Evolutionary conservation across 2,888 invertebrate species (phyloP).

Genomic region (Sepiola atlantica): DNA sequence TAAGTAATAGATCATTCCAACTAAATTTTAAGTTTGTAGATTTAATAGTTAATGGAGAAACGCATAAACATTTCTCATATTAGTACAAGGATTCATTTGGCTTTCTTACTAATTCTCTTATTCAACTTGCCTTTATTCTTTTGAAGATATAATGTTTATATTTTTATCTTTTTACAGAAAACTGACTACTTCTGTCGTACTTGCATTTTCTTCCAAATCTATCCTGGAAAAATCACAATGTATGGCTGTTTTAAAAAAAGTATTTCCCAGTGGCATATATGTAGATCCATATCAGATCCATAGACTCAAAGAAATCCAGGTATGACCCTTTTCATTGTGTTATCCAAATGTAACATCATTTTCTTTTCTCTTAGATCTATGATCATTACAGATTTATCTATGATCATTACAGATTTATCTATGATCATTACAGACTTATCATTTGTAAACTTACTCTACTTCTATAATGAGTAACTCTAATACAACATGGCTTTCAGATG

Average conservation of each 20-base stretch:
- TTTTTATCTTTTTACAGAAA: neutral
- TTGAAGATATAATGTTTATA: neutral
- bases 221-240: constrained; percentile 6
- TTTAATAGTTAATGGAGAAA: too few species aligned
- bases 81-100: too few species aligned
- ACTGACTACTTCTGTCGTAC: neutral
- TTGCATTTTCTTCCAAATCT: neutral
- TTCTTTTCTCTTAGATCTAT: neutral
- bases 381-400: too few species aligned
- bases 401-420: too few species aligned
- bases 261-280: neutral
- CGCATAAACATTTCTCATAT: too few species aligned
- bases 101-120: too few species aligned
- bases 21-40: too few species aligned
- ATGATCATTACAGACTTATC: neutral
- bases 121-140: too few species aligned
- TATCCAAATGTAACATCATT: neutral
- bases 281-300: constrained; percentile 36
- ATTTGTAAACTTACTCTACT: neutral
- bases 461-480: neutral
- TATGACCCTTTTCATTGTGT: neutral
- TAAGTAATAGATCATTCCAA: too few species aligned
- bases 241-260: neutral
- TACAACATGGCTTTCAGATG: neutral
- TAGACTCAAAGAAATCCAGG: neutral